Evolutionary conservation across 2,888 invertebrate species (phyloP).

Genomic region (Trilocha varians): DNA sequence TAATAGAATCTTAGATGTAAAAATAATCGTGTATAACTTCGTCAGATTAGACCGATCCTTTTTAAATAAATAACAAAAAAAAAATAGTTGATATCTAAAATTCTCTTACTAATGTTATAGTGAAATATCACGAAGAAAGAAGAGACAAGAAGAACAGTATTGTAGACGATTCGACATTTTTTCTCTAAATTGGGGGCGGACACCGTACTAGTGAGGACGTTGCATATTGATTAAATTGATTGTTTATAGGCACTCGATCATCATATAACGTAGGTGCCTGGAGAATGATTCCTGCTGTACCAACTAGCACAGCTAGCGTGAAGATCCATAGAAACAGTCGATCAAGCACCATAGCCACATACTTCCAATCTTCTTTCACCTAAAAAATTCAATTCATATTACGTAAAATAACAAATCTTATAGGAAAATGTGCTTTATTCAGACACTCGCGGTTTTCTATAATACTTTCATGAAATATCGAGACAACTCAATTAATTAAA

Average conservation of each 20-base stretch:
- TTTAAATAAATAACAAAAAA: too few species aligned
- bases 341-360: constrained; percentile 98
- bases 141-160: too few species aligned
- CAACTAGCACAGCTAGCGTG: constrained; percentile 94
- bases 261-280: constrained; percentile 97
- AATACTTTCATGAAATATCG: too few species aligned
- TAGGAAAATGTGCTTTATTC: too few species aligned
- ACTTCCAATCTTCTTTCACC: constrained; percentile 99
- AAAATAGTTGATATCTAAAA: too few species aligned
- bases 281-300: constrained; percentile 93
- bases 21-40: too few species aligned
- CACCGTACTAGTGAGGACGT: constrained; percentile 85
- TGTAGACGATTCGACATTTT: not conserved
- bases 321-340: constrained; percentile 98
- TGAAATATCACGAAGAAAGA: too few species aligned
- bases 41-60: too few species aligned
- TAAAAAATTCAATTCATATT: constrained; percentile 38
- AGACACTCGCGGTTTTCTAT: too few species aligned
- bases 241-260: constrained; percentile 90
- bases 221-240: constrained; percentile 88
- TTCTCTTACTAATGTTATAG: too few species aligned
- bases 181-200: constrained; percentile 75
- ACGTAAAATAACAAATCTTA: not conserved
- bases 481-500: too few species aligned
- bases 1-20: too few species aligned